phyloP scores from a whole-genome alignment of 2,113 vertebrate genomes.

The Podiceps cristatus region DNA sequence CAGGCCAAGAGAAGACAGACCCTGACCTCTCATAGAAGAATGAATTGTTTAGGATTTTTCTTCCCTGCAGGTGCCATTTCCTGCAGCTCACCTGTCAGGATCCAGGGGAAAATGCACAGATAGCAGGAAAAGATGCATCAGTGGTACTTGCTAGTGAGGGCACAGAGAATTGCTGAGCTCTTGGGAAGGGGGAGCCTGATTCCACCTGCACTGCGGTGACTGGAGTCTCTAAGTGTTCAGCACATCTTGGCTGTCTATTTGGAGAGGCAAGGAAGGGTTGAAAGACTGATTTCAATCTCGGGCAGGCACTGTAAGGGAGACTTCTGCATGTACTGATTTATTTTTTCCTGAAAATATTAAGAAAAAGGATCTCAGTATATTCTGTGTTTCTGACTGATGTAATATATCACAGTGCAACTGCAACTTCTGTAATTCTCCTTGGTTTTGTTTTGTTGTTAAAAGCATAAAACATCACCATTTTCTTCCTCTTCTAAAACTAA shows the following conservation, averaged over 20 bases:
- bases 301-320: neutral
- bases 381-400: neutral
- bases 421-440: neutral
- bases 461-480: neutral
- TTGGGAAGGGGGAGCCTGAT: neutral
- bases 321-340: neutral
- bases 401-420: rapidly evolving
- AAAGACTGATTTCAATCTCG: neutral
- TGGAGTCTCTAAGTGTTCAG: neutral
- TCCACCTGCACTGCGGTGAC: neutral
- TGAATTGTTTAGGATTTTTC: neutral
- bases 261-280: neutral
- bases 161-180: neutral
- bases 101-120: neutral
- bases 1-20: neutral
- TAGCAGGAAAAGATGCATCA: neutral
- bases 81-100: neutral
- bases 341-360: neutral
- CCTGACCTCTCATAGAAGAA: neutral
- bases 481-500: neutral
- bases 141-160: neutral
- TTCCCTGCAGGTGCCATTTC: neutral
- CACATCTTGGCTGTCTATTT: rapidly evolving
- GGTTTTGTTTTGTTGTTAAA: neutral
- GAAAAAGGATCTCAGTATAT: neutral